These are phyloP conservation scores for Silurus asotus DNA, from an alignment of 2,113 vertebrate species.

Conservation along the genomic window DNA sequence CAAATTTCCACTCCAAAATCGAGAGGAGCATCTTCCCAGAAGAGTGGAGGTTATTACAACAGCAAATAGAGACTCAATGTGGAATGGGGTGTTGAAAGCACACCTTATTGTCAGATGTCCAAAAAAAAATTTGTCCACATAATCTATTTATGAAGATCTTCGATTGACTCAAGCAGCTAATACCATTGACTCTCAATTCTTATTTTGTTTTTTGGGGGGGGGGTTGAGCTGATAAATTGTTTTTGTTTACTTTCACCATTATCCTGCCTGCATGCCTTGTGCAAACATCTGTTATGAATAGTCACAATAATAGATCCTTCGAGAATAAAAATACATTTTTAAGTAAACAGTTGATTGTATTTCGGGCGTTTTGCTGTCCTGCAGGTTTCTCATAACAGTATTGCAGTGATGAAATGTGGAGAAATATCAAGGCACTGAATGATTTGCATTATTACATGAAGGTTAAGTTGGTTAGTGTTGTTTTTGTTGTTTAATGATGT, in stretches of 20 bases:
- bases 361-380: constrained; percentile 19
- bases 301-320: constrained; percentile 27
- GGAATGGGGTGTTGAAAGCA: no score
- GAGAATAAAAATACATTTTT: constrained; percentile 39
- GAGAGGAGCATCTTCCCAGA: no score
- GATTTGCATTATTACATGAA: constrained; percentile 59
- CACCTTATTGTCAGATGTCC: no score
- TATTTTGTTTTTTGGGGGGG: not conserved
- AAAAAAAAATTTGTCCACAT: not conserved
- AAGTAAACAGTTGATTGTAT: constrained; percentile 26
- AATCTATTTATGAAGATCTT: not conserved
- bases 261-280: constrained; percentile 25
- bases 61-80: no score
- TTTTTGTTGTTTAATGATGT: constrained; percentile 27
- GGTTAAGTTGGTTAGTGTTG: constrained; percentile 36
- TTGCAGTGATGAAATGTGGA: constrained; percentile 47
- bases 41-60: no score
- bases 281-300: constrained; percentile 17
- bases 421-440: constrained; percentile 69
- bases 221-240: constrained; percentile 6
- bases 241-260: not conserved
- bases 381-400: constrained; percentile 40
- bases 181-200: not conserved
- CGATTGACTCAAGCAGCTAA: constrained; percentile 21
- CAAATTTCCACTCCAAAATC: no score